phyloP scores from a whole-genome alignment of 2,888 invertebrate species.

The Sceliomorpha sp. region DNA sequence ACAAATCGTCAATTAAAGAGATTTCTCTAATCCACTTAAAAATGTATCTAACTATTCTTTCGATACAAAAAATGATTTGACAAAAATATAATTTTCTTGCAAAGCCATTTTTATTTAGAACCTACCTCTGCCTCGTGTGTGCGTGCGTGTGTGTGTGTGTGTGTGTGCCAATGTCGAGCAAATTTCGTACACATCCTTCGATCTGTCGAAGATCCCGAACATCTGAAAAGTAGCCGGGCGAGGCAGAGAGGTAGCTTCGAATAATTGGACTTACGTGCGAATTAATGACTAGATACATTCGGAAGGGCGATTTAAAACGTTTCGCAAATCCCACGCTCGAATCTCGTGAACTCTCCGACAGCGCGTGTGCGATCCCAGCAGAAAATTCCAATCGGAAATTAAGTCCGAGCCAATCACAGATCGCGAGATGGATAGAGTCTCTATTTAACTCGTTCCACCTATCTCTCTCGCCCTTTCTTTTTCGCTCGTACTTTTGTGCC shows the following conservation, averaged over 20 bases:
- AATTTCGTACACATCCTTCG: too few species aligned
- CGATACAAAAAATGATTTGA: too few species aligned
- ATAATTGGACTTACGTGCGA: slow-evolving; percentile 42
- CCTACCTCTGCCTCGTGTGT: too few species aligned
- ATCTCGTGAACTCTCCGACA: slow-evolving; percentile 40
- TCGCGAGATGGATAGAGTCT: slow-evolving; percentile 65
- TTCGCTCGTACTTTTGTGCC: slow-evolving; percentile 46
- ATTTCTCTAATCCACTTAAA: too few species aligned
- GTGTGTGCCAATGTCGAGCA: too few species aligned
- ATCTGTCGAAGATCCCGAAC: neutral
- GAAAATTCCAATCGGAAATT: slow-evolving; percentile 72
- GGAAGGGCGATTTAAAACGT: slow-evolving; percentile 43
- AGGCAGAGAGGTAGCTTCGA: slow-evolving; percentile 20
- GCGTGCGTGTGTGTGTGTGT: too few species aligned
- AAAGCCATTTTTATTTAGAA: too few species aligned
- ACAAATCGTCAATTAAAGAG: too few species aligned
- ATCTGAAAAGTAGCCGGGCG: slow-evolving; percentile 21
- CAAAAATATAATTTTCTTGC: too few species aligned
- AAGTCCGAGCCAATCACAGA: slow-evolving; percentile 69
- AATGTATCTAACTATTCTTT: too few species aligned
- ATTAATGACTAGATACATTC: slow-evolving; percentile 43
- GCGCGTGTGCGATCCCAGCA: slow-evolving; percentile 45
- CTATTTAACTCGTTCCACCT: slow-evolving; percentile 51
- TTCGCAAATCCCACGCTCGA: slow-evolving; percentile 48
- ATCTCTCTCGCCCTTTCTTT: slow-evolving; percentile 35